These are phyloP conservation scores for Trichechus manatus DNA, from an alignment of 2,113 vertebrate species.

Conservation along the genomic window DNA sequence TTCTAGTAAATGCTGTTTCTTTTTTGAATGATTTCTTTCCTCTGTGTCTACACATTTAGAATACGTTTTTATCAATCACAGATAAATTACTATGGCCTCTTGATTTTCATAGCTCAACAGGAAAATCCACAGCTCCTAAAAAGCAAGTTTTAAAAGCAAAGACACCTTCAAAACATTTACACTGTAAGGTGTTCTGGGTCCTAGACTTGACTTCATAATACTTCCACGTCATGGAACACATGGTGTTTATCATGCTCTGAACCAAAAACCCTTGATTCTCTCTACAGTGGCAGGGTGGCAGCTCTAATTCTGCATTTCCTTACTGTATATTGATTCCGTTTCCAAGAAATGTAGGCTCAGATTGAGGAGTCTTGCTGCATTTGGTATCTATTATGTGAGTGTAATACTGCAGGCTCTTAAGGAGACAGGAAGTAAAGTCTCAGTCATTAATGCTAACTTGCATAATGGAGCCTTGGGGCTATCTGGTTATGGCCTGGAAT, in stretches of 20 bases:
- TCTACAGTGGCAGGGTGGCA: not conserved
- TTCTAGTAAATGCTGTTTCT: not conserved
- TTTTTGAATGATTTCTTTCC: slow-evolving; percentile 1
- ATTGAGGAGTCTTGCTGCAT: not conserved
- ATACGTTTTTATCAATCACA: slow-evolving; percentile 26
- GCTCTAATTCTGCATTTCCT: slow-evolving; percentile 28
- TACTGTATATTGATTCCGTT: slow-evolving; percentile 66
- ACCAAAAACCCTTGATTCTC: not conserved
- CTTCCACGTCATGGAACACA: not conserved
- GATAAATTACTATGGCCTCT: not conserved
- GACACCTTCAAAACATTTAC: slow-evolving; percentile 9
- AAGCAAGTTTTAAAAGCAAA: slow-evolving; percentile 36
- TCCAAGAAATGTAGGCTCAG: slow-evolving; percentile 47
- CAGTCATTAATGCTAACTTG: slow-evolving; percentile 28
- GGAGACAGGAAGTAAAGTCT: not conserved
- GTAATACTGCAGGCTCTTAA: slow-evolving; percentile 34
- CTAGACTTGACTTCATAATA: not conserved
- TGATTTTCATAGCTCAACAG: slow-evolving; percentile 18
- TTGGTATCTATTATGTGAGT: slow-evolving; percentile 47
- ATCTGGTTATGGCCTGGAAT: not conserved
- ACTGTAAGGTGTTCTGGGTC: not conserved
- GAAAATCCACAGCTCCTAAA: slow-evolving; percentile 37
- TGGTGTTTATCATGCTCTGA: not conserved
- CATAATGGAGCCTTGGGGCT: not conserved
- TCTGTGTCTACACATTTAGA: not conserved